These are phyloP conservation scores for Allobates femoralis DNA, from an alignment of 2,797 vertebrate species.

Conservation along the genomic window DNA sequence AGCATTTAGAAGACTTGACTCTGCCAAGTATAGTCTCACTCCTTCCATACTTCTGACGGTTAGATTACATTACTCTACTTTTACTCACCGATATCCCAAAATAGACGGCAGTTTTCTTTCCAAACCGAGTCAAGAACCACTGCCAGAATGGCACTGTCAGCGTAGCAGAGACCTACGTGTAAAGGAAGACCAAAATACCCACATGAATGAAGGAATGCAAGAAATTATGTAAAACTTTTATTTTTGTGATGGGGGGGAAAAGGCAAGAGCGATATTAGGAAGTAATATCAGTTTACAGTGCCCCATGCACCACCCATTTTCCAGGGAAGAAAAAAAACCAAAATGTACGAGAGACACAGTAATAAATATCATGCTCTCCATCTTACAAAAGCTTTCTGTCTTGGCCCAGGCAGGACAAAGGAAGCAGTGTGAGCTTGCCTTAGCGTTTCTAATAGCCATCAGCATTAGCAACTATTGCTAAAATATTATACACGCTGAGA, in stretches of 20 bases:
- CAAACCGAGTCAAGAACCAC: constrained; percentile 95
- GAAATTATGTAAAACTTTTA: neutral
- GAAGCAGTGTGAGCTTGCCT: constrained; percentile 10
- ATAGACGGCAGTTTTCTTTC: constrained; percentile 93
- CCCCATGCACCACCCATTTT: neutral
- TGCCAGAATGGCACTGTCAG: constrained; percentile 96
- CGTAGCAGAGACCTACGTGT: constrained; percentile 84
- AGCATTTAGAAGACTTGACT: neutral
- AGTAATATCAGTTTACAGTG: neutral
- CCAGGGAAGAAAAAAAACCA: no score
- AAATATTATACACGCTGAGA: neutral
- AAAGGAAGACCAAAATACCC: neutral
- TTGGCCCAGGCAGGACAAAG: constrained; percentile 12
- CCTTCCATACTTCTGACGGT: neutral
- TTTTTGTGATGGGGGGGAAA: neutral
- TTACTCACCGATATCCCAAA: constrained; percentile 88
- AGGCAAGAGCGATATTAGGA: neutral
- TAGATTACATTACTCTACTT: constrained; percentile 23
- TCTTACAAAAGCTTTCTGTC: constrained; percentile 42
- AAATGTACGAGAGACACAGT: neutral
- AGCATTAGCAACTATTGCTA: neutral
- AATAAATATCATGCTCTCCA: constrained; percentile 22
- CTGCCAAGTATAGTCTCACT: constrained; percentile 26
- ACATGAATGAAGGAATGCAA: neutral
- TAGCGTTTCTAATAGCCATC: neutral